Evolutionary conservation across 2,888 invertebrate genomes (phyloP).

Genomic region (Sericinus montela): DNA sequence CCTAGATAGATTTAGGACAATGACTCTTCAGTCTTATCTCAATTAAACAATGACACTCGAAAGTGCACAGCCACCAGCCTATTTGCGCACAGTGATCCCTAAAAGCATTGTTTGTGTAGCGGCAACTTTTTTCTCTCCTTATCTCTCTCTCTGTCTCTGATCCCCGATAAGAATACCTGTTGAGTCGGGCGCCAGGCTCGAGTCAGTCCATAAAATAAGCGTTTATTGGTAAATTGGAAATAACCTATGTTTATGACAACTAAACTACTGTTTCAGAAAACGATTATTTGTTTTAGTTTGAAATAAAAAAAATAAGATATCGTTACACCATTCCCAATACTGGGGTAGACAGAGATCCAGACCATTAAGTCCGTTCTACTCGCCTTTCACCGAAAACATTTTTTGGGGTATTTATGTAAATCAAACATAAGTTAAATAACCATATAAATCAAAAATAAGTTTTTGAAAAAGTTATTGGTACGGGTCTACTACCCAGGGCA

Average conservation of each 20-base stretch:
- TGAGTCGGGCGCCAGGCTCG: constrained; percentile 32
- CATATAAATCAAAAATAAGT: too few relatives aligned
- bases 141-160: constrained; percentile 30
- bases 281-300: too few relatives aligned
- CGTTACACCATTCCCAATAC: too few relatives aligned
- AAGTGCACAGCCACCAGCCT: constrained; percentile 3
- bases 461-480: too few relatives aligned
- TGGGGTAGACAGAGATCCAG: too few relatives aligned
- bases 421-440: too few relatives aligned
- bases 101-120: constrained; percentile 38
- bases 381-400: too few relatives aligned
- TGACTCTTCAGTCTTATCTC: neutral
- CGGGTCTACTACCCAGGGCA: too few relatives aligned
- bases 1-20: neutral
- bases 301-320: too few relatives aligned
- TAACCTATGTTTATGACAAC: too few relatives aligned
- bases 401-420: too few relatives aligned
- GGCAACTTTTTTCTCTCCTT: constrained; percentile 34
- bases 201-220: constrained; percentile 22
- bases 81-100: constrained; percentile 18
- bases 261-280: neutral
- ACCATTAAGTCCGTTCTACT: too few relatives aligned
- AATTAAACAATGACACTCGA: constrained; percentile 9
- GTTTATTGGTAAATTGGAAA: neutral
- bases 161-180: constrained; percentile 36